These are phyloP conservation scores for Calameuta idolon DNA, from an alignment of 2,888 invertebrate genomes.

Conservation along the genomic window DNA sequence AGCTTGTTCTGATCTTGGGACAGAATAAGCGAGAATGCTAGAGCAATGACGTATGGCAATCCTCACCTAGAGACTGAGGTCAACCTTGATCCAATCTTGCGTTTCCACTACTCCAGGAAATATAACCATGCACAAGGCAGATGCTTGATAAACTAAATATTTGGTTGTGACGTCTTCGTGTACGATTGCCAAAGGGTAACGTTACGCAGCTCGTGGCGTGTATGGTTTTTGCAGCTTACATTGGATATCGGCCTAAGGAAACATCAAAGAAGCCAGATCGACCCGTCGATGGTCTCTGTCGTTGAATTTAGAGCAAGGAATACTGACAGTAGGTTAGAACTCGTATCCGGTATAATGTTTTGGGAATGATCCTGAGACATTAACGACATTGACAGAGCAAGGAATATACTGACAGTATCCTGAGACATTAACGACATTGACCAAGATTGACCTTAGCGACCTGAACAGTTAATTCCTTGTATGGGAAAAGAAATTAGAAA, in stretches of 20 bases:
- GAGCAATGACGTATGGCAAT: neutral
- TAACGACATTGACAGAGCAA: neutral
- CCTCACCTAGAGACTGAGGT: neutral
- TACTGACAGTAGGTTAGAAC: neutral
- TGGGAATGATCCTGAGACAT: neutral
- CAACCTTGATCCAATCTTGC: neutral
- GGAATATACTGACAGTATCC: too few species aligned
- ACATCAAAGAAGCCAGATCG: neutral
- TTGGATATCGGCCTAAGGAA: neutral
- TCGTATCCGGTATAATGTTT: neutral
- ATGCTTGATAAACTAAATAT: neutral
- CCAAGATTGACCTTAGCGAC: neutral
- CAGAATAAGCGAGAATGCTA: neutral
- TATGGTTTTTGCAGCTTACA: neutral
- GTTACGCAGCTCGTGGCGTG: neutral
- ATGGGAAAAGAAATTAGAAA: too few species aligned
- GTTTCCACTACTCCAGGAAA: neutral
- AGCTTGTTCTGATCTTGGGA: neutral
- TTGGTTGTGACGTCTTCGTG: neutral
- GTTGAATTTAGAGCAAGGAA: neutral
- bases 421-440: neutral
- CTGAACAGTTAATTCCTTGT: too few species aligned
- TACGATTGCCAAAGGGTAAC: neutral
- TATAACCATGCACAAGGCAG: neutral
- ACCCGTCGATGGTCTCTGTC: neutral